Base-by-base conservation (phyloP, 2,797 vertebrate genomes). In the Galagoides demidoff region DNA sequence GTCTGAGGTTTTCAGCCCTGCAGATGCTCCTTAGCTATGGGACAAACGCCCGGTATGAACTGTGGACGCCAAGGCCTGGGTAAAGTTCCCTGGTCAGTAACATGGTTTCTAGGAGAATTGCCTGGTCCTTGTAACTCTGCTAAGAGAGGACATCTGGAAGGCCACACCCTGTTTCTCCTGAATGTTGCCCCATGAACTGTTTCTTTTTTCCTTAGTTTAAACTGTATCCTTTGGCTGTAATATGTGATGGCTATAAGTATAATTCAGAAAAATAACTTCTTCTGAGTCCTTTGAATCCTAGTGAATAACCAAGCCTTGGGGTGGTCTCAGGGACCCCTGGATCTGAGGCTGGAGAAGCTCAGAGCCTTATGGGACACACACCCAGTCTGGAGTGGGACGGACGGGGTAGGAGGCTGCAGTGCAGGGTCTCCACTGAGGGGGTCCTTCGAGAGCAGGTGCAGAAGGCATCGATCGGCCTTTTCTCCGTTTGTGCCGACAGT, bases 381-480 rank as follows among this genome's bases (percentile, higher is more conserved):
- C 57, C 12, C 10, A 20, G 29, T 39, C 17, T 89, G 87, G 31
- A 34, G 29, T 31, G 5, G 0, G 6, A 16, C 2, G 45, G 5
- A 0, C 1, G 29, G 68, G 34, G 64, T 4, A 1, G 1, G 1
- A 37, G 22, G n/a, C 63, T 76, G 12, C n/a, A 39, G 22, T 2
- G 16, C 19, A 23, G 13, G 63, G 73, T 64, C 11, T 7, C 2
- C 16, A 45, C 31, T 3, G 8, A 45, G 20, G 9, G 14, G 27
- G 13, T 17, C 9, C 10, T 66, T 66, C n/a, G 10, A 0, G 37
- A 7, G 25, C 74, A 57, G 5, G 9, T 0, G 0, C 10, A 0
- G 39, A 22, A 43, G 13, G 7, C 22, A 1, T 16, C 0, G 4
- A 1, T 16, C 0, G 4, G 12, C n/a, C 10, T 73, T 71, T 27